Conservation (phyloP, 2,113 vertebrate species). For the Henicopernis longicauda region DNA sequence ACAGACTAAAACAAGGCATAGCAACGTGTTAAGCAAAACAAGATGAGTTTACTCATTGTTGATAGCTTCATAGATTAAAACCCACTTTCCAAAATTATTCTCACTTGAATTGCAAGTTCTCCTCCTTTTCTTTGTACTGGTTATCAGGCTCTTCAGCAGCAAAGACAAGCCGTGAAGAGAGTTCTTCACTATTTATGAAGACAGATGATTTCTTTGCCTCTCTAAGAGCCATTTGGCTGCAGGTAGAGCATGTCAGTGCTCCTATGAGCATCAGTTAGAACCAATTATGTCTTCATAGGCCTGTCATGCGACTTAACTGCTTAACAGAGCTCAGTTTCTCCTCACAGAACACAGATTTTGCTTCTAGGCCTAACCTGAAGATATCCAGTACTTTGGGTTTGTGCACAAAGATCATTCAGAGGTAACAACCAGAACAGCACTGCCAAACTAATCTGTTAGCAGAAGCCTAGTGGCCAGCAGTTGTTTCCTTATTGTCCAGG, state of each 20-base stretch:
- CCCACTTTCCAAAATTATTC: neutral
- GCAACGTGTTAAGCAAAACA: neutral
- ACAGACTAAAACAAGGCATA: slow-evolving; percentile 15
- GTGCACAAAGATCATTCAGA: neutral
- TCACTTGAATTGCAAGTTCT: neutral
- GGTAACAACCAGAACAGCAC: neutral
- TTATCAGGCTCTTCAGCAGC: neutral
- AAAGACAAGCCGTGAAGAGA: neutral
- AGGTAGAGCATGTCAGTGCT: neutral
- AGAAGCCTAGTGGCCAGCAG: neutral
- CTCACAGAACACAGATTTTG: neutral
- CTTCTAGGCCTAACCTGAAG: neutral
- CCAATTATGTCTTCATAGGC: neutral
- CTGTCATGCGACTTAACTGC: neutral
- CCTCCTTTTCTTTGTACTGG: neutral
- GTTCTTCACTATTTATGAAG: neutral
- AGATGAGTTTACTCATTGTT: neutral
- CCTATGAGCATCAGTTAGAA: neutral
- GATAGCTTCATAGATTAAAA: neutral
- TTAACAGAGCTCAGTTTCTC: neutral
- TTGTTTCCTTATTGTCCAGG: neutral
- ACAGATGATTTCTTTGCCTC: neutral
- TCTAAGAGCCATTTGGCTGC: neutral
- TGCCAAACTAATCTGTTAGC: neutral
- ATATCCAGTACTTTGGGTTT: neutral